phyloP scores from a whole-genome alignment of 2,888 invertebrate genomes.

The Macrosiphum euphorbiae region DNA sequence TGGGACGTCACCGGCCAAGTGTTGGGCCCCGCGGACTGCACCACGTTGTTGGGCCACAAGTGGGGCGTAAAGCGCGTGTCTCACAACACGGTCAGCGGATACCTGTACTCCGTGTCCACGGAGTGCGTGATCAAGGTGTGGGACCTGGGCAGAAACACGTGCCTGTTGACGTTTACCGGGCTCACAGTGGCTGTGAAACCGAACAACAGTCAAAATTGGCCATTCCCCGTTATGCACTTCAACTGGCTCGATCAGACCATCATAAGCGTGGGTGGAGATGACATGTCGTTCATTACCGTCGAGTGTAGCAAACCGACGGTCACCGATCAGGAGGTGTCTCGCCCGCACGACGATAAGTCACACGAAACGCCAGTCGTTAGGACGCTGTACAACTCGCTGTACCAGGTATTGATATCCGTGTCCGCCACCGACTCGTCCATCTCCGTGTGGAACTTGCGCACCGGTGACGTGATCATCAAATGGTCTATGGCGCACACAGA shows the following conservation, averaged over 20 bases:
- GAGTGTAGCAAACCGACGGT: background rate
- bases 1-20: background rate
- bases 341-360: slow-evolving; percentile 69
- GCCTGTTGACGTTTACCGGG: slow-evolving; percentile 14
- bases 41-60: background rate
- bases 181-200: background rate
- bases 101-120: slow-evolving; percentile 30
- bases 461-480: slow-evolving; percentile 77
- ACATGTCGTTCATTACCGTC: background rate
- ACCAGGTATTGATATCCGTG: slow-evolving; percentile 76
- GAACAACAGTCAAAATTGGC: background rate
- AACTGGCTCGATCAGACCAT: background rate
- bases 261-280: background rate
- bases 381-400: slow-evolving; percentile 78
- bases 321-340: slow-evolving; percentile 68
- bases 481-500: slow-evolving; percentile 80
- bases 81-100: background rate
- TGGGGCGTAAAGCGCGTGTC: background rate
- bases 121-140: slow-evolving; percentile 28
- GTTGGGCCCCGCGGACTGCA: background rate
- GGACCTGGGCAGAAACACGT: background rate
- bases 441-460: slow-evolving; percentile 85
- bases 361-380: slow-evolving; percentile 66
- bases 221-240: background rate
- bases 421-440: slow-evolving; percentile 85